Evolutionary conservation across 2,888 invertebrate genomes (phyloP).

Genomic region (Orthosia gracilis): DNA sequence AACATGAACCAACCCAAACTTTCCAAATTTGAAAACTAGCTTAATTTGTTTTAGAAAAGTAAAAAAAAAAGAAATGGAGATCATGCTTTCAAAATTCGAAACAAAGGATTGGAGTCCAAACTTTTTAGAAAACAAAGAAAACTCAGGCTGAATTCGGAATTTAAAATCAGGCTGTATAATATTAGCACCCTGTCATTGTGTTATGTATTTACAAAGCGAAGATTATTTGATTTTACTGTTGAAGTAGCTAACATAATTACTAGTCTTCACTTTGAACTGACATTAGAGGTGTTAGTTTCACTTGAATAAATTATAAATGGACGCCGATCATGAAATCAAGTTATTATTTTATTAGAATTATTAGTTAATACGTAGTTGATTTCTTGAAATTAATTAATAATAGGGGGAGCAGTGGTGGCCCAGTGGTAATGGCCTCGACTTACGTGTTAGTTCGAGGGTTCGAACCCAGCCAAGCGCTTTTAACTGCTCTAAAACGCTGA

Average conservation of each 20-base stretch:
- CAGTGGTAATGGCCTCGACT: too few species aligned
- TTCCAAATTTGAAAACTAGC: conserved; percentile 30
- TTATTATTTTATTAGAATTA: conserved; percentile 34
- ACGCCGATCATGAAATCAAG: conserved; percentile 17
- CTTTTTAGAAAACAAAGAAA: conserved; percentile 44
- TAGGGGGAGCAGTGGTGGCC: too few species aligned
- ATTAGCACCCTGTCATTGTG: conserved; percentile 26
- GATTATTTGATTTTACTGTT: conserved; percentile 56
- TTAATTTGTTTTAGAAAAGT: conserved; percentile 22
- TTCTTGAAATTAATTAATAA: not conserved
- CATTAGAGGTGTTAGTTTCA: conserved; percentile 67
- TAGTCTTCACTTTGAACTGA: conserved; percentile 52
- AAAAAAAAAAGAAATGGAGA: conserved; percentile 22
- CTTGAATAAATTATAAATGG: conserved; percentile 63
- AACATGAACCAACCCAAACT: conserved; percentile 1
- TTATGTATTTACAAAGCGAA: conserved; percentile 55
- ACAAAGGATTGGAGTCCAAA: conserved; percentile 39
- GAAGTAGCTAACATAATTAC: conserved; percentile 62
- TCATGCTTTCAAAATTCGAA: conserved; percentile 17
- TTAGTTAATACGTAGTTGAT: not conserved
- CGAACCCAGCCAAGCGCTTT: too few species aligned
- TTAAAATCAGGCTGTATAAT: conserved; percentile 58
- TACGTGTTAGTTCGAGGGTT: too few species aligned
- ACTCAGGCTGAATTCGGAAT: conserved; percentile 17
- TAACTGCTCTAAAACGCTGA: too few species aligned